Percentiles rank a stretch among this genome's conserved stretches.
Evolutionary conservation across 2,113 vertebrate genomes (phyloP).

Genomic region (Macroglossus sobrinus): DNA sequence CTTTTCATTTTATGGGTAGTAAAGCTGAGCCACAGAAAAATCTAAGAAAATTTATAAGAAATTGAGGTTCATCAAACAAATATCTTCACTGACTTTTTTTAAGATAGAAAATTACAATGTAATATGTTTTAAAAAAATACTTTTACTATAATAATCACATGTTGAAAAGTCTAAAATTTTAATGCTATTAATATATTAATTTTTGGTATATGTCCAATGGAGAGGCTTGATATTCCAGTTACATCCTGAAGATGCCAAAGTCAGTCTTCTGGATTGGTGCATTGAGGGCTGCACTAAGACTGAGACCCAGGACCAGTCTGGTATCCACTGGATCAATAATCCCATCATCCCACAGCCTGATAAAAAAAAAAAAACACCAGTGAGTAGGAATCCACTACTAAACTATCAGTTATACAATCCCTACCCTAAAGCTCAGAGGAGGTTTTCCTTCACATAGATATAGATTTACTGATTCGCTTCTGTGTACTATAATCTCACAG

Average conservation of each 20-base stretch:
- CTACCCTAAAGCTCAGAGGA: background rate
- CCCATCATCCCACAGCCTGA: conserved; percentile 97
- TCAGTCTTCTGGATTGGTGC: conserved; percentile 91
- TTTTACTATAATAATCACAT: background rate
- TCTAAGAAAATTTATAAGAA: conserved; percentile 28
- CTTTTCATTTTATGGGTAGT: background rate
- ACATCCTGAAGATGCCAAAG: conserved; percentile 97
- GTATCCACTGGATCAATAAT: conserved; percentile 98
- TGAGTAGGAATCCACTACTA: background rate
- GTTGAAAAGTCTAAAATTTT: background rate
- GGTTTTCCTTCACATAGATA: background rate
- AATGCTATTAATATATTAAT: background rate
- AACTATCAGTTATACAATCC: background rate
- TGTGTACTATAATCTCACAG: background rate
- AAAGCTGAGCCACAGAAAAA: conserved; percentile 10
- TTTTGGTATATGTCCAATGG: background rate
- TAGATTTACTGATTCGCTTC: background rate
- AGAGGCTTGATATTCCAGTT: background rate
- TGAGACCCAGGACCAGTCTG: conserved; percentile 94
- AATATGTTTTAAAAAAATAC: background rate
- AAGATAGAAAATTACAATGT: conserved; percentile 26
- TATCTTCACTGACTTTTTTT: background rate
- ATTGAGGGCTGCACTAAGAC: conserved; percentile 93
- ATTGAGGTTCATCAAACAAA: background rate
- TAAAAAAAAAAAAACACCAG: conserved; percentile 34